These are phyloP conservation scores for Aromia moschata DNA, from an alignment of 2,888 invertebrate species.

Conservation along the genomic window DNA sequence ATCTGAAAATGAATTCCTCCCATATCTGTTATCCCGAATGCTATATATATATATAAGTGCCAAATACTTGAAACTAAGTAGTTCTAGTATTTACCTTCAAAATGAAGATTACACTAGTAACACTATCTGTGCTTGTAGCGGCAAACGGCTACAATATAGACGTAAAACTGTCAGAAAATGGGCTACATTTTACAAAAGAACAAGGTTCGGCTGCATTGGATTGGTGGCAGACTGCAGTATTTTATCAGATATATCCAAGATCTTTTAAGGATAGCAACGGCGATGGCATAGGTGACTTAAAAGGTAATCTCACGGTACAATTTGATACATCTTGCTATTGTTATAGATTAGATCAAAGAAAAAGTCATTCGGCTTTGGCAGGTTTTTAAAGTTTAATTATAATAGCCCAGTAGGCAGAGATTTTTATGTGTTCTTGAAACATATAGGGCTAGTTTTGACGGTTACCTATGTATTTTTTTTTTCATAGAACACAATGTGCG, in stretches of 20 bases:
- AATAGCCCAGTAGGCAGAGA: no score
- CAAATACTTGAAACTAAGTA: background rate
- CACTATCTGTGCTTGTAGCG: background rate
- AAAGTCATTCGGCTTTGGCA: no score
- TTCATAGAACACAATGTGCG: no score
- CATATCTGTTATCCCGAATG: background rate
- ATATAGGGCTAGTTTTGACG: no score
- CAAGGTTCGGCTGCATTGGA: slow-evolving; percentile 57
- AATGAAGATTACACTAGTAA: background rate
- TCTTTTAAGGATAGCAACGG: slow-evolving; percentile 86
- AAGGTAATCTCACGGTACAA: slow-evolving; percentile 69
- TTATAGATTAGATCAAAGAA: no score
- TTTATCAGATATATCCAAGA: slow-evolving; percentile 88
- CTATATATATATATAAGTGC: background rate
- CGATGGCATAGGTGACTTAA: slow-evolving; percentile 88
- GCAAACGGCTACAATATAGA: background rate
- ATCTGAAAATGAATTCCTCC: no score
- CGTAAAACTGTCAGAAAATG: background rate
- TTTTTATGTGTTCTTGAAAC: no score
- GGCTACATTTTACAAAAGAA: background rate
- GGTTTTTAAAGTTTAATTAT: no score
- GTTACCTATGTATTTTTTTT: no score
- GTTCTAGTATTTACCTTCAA: background rate
- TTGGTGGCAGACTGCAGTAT: slow-evolving; percentile 85
- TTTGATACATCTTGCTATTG: no score